Evolutionary conservation across 2,797 vertebrate species (phyloP).

Genomic region (Morus bassanus): DNA sequence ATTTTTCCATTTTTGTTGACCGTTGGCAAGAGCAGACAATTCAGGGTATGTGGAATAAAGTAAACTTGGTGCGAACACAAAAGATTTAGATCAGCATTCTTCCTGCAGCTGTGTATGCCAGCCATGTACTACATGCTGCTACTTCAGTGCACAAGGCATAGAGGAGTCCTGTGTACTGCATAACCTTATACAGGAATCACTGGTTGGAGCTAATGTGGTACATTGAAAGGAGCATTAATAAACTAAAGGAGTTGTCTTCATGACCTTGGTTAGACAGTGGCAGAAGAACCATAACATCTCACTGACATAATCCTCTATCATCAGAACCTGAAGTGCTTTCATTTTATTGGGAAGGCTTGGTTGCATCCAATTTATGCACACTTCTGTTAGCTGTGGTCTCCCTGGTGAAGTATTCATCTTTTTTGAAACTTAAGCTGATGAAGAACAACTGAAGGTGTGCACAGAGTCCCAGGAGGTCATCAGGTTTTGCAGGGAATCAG

Average conservation of each 20-base stretch:
- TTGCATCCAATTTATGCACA: neutral
- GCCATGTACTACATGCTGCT: neutral
- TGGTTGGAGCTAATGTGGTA: neutral
- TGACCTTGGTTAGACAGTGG: neutral
- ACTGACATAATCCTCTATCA: neutral
- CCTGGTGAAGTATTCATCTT: neutral
- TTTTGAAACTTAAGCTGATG: neutral
- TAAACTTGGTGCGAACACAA: neutral
- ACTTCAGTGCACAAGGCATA: neutral
- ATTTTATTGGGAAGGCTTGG: neutral
- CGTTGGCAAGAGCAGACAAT: neutral
- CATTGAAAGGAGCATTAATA: neutral
- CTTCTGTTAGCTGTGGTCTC: neutral
- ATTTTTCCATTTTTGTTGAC: neutral
- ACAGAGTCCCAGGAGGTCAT: neutral
- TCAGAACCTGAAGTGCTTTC: neutral
- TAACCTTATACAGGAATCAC: neutral
- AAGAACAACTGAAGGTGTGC: neutral
- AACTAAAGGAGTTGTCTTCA: neutral
- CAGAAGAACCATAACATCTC: neutral
- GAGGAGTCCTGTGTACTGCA: neutral
- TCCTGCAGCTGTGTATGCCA: neutral
- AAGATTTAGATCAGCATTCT: neutral
- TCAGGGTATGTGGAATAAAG: neutral
- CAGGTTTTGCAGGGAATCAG: neutral